A percentile compares a stretch with the other conserved stretches of the same genome.
Conservation (phyloP, 2,113 vertebrate genomes). For the Pseudonaja textilis region DNA sequence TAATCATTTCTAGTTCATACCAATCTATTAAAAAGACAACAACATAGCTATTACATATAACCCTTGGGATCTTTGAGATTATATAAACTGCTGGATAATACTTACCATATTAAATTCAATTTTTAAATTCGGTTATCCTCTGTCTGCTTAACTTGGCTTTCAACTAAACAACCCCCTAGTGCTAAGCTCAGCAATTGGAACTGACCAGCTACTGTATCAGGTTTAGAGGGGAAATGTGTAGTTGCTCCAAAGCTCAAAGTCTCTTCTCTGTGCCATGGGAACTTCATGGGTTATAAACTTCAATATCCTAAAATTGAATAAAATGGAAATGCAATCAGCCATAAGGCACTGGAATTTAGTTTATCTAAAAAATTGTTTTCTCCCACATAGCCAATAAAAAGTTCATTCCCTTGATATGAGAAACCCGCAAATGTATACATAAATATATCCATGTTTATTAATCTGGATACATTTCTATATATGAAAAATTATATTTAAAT, state of each 20-base stretch:
- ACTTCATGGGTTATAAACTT: conserved; percentile 51
- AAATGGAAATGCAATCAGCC: conserved; percentile 55
- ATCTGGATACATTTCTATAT: not conserved
- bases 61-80: conserved; percentile 55
- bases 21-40: conserved; percentile 45
- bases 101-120: conserved; percentile 57
- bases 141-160: conserved; percentile 67
- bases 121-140: conserved; percentile 61
- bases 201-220: conserved; percentile 63
- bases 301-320: conserved; percentile 52
- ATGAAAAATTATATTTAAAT: conserved; percentile 35
- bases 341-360: conserved; percentile 44
- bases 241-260: conserved; percentile 59
- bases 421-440: conserved; percentile 33
- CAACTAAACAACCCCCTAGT: conserved; percentile 50
- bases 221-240: conserved; percentile 60
- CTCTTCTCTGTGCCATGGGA: conserved; percentile 35
- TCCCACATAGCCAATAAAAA: conserved; percentile 37
- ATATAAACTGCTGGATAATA: conserved; percentile 59
- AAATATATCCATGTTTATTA: conserved; percentile 6
- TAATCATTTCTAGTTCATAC: conserved; percentile 45
- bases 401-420: conserved; percentile 43
- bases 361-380: conserved; percentile 50
- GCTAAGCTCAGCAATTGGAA: conserved; percentile 58
- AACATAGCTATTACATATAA: conserved; percentile 45